Base-by-base conservation (phyloP, 2,113 vertebrate genomes). In the Motacilla tschutschensis region DNA sequence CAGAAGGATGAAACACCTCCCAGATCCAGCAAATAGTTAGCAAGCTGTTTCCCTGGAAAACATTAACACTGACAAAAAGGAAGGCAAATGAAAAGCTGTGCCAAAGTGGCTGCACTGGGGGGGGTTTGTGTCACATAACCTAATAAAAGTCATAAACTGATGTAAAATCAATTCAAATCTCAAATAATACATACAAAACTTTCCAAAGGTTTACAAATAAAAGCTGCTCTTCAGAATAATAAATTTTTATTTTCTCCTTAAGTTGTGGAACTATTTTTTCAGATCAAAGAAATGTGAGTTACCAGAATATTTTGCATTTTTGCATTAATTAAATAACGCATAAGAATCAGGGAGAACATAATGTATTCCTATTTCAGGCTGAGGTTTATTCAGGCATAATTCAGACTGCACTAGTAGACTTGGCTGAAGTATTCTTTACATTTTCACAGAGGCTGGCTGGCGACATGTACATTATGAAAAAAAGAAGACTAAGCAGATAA, bases 401-500 rank as follows among this genome's bases (percentile, higher is more conserved):
- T 93, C 76, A 85, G n/a, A 62, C 31, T 69, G 57, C 46, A 87
- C 64, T 47, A 93, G 50, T 22, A 88, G 62, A 91, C 58, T 85
- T 85, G 69, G 84, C 90, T 87, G 50, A 76, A 80, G 12, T 75
- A 72, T 78, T 75, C 79, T 57, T 87, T 73, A 43, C 72, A 58
- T 93, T 90, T 83, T 72, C 86, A 78, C 88, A 85, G 76, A 74
- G 79, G 71, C 66, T 85, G 60, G 24, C 65, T 88, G 79, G 89
- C 21, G 4, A 87, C 65, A 60, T 3, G 17, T 31, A 77, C 69
- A 58, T 60, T 87, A 62, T 26, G 53, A 69, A 64, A 71, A 64
- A 81, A 82, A 90, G 81, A 84, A 92, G 89, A 82, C 86, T 65
- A 91, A 91, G 91, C 90, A 94, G 90, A 90, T 92, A 90, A 35